phyloP scores from a whole-genome alignment of 2,888 invertebrate genomes.

The Uloborus plumipes region DNA sequence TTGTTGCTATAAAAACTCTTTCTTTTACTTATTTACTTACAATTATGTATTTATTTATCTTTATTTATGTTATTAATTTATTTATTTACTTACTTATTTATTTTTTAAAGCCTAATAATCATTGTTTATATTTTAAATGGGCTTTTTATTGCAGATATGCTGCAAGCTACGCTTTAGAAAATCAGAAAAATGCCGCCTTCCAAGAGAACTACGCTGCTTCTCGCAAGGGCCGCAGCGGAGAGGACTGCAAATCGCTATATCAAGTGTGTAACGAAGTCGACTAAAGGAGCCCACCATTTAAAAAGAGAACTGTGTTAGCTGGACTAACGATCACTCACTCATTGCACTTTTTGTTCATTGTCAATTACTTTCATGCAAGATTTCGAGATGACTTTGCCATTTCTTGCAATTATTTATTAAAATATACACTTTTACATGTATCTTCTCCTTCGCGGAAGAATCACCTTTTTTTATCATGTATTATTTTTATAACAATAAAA shows the following conservation, averaged over 20 bases:
- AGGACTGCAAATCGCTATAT: constrained; percentile 87
- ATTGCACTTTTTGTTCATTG: constrained; percentile 6
- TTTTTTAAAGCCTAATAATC: no score
- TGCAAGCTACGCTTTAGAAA: constrained; percentile 86
- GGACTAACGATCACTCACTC: constrained; percentile 38
- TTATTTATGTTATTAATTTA: not conserved
- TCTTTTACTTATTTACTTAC: no score
- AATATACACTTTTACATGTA: no score
- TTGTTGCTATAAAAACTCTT: no score
- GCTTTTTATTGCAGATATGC: constrained; percentile 78
- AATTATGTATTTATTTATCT: not conserved
- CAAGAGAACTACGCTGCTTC: constrained; percentile 88
- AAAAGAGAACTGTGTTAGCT: constrained; percentile 30
- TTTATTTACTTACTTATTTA: no score
- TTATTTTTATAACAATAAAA: no score
- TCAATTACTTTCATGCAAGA: no score
- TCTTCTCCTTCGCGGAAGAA: no score
- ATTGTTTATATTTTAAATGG: no score
- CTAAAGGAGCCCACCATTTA: constrained; percentile 9
- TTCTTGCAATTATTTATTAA: no score
- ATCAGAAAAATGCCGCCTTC: constrained; percentile 79
- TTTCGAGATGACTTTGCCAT: no score
- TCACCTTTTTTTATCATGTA: no score
- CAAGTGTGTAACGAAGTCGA: constrained; percentile 84
- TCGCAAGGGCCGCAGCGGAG: constrained; percentile 85